Evolutionary conservation across 1,140 invertebrate species (phyloP), one percentile per base, ranked within the genome.

Genomic region (Diachasma alloeum): DNA sequence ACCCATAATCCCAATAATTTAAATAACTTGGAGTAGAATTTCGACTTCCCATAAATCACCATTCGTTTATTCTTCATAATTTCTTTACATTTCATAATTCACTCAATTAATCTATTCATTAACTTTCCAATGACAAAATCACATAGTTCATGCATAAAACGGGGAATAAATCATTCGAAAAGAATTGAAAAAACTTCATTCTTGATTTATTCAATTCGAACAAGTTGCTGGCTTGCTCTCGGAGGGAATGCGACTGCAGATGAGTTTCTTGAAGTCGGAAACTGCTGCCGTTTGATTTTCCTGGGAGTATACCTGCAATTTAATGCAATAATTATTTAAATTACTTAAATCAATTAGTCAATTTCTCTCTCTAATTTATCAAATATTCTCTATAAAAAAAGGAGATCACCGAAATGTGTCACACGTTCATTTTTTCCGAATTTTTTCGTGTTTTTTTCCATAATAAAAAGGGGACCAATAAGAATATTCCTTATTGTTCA

Each of bases 51-150:
- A 42, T 42, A 9, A 11, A 42, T 42, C 13, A 42, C 9, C 39
- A 42, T 42, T 42, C 39, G 13, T 42, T 42, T 42, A 42, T 42
- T 42, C 39, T 15, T 48, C 39, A 5, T 36, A 0, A 3, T 39
- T 67, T 26, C 42, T 26, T 67, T 4, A 13, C 8, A 10, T 36
- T 24, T 75, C 15, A 46, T 68, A 68, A 4, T 48, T 4, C 19
- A 75, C n/a, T 48, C 59, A 63, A 66, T 53, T 66, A 19, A 63
- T 66, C n/a, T 68, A 66, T 24, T n/a, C 73, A 48, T 68, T 75
- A 17, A 68, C 67, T 48, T 59, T 42, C 39, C 39, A 42, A 2
- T 11, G 39, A 6, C 13, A 42, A 42, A 42, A 42, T 42, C 39
- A 42, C 39, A 31, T 6, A 6, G 2, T 31, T 6, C 2, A 6